These are phyloP conservation scores for Dione juno DNA, from an alignment of 2,888 invertebrate genomes.

Conservation along the genomic window DNA sequence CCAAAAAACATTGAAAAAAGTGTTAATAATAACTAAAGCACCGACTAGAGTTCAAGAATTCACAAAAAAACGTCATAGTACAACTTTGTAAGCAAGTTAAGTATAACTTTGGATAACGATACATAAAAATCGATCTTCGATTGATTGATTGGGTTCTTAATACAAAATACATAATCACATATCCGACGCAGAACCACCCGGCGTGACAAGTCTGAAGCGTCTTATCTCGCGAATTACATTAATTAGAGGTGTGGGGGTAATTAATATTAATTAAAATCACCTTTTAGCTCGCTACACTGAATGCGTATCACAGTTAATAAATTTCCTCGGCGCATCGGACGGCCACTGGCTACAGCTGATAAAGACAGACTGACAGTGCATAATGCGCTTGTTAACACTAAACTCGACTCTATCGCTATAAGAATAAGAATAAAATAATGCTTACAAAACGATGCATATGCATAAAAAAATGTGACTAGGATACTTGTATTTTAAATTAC, in stretches of 20 bases:
- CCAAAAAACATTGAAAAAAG: too few species aligned
- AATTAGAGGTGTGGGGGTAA: slow-evolving; percentile 82
- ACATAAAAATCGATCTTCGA: slow-evolving; percentile 8
- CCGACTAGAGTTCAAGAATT: neutral
- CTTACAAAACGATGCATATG: slow-evolving; percentile 29
- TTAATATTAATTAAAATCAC: slow-evolving; percentile 83
- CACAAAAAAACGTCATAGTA: neutral
- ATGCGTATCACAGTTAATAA: slow-evolving; percentile 83
- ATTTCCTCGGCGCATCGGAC: slow-evolving; percentile 75
- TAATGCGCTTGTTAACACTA: slow-evolving; percentile 34
- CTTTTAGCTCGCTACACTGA: slow-evolving; percentile 80
- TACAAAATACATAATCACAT: slow-evolving; percentile 40
- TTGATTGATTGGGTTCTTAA: slow-evolving; percentile 33
- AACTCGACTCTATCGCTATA: slow-evolving; percentile 42
- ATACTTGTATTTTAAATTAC: slow-evolving; percentile 38
- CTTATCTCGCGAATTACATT: slow-evolving; percentile 80
- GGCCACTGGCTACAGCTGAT: slow-evolving; percentile 70
- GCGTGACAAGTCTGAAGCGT: slow-evolving; percentile 60
- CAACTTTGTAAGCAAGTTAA: neutral
- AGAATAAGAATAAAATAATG: slow-evolving; percentile 41
- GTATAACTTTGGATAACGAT: neutral
- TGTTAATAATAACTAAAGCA: too few species aligned
- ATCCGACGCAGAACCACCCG: slow-evolving; percentile 51
- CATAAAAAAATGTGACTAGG: slow-evolving; percentile 43
- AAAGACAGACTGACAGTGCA: slow-evolving; percentile 70